Evolutionary conservation across 2,888 invertebrate species (phyloP), one percentile per base, ranked within the genome.

Genomic region (Lagria hirta): DNA sequence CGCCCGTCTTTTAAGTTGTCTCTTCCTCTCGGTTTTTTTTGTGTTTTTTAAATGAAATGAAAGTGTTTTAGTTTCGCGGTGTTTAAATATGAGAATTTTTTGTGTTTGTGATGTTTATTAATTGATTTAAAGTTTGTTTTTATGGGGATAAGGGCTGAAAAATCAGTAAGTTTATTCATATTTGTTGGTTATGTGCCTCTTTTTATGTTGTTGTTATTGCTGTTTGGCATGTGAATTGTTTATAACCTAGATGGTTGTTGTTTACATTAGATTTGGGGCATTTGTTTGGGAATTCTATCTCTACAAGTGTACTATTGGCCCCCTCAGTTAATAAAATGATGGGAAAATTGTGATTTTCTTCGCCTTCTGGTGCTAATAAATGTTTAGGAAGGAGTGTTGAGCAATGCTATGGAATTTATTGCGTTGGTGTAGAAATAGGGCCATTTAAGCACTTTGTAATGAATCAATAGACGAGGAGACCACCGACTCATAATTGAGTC

Each of bases 161-260:
- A 47, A 36, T 24, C 15, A 10, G 49, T 49, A 47, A 49, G 46
- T 49, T 47, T 11, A 30, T 34, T 46, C 46, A 40, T 35, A 38
- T 49, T 44, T 47, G 35, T 49, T 49, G 49, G 49, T 49, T 49
- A 49, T 49, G 49, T 49, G 41, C n/a, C n/a, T n/a, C n/a, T 49
- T 47, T 49, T 49, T 49, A 49, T 47, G 35, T 38, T 46, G 34
- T 43, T 46, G 37, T 34, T 49, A 40, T 46, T 32, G 37, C 11
- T 10, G n/a, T n/a, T n/a, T n/a, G 32, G 41, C 44, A 45, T 45
- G 49, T 45, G 45, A 36, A 45, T 45, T 49, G 49, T 49, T 49
- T 44, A 49, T 45, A 45, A 49, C 45, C 45, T 37, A 37, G 38
- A 20, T 40, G 4, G 24, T 6, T 8, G 24, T 24, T 24, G 6